Evolutionary conservation across 2,888 invertebrate species (phyloP), one percentile per base, ranked within the genome.

Genomic region (Glyphotaelius pellucidus): DNA sequence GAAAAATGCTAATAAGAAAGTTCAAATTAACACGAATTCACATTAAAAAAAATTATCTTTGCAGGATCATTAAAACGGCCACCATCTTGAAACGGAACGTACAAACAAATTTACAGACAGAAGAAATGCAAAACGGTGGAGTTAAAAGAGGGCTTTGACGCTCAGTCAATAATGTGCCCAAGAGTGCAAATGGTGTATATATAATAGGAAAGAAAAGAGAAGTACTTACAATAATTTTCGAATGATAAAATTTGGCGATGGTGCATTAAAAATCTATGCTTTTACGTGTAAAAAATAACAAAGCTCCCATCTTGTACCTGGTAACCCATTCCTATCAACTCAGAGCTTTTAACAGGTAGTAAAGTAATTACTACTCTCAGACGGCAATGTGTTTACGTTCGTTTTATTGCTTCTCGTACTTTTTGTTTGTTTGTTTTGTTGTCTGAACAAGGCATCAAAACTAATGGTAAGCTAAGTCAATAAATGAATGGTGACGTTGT

Each of bases 281-380:
- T 25, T n/a, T 67, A 7, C 25, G 2, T 9, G 25, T 25, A 67
- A 67, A 67, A 25, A 67, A 67, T n/a, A 67, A 67, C 9, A 67
- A 67, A 25, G 7, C 5, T 19, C 5, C 25, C 25, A 25, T 25
- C 19, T 52, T 25, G 47, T 67, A 67, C 25, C 25, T 67, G 67
- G 67, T 11, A n/a, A 67, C 25, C 7, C 67, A n/a, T n/a, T 42
- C 9, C 25, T 85, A 85, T 85, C 85, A 85, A 31, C 30, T 0
- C 35, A 1, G 85, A 38, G 85, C 85, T 85, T 85, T 85, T 42
- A 85, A 85, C 85, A 85, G 85, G 85, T 85, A 35, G 85, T 85
- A 38, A 85, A 85, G 52, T 67, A 67, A 42, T 15, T 38, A 85
- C 35, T 85, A 38, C 85, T n/a, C 42, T 42, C 85, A 85, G 85